Base-by-base conservation (phyloP, 2,113 vertebrate species). In the Ochotona curzoniae region DNA sequence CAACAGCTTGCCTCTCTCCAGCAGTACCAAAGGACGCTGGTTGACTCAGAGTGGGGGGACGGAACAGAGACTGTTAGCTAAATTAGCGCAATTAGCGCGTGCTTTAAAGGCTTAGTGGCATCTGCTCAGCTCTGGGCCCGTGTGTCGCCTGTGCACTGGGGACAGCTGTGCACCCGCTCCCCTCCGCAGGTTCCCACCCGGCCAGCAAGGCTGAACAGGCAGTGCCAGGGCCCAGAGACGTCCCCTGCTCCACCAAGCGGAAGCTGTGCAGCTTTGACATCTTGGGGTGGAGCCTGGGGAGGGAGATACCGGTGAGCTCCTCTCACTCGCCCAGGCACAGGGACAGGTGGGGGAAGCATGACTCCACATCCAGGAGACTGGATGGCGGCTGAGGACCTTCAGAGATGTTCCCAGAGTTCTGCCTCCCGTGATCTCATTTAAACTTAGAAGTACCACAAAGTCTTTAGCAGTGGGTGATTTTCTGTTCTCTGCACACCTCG, bases 1-100 rank as follows among this genome's bases (percentile, higher is more conserved):
- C 98, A 98, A 98, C 98, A 98, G 98, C 98, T 98, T 98, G 98
- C 98, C 96, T 98, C 98, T 98, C 98, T 98, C 97, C 97, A 97
- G 98, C 97, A 97, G 97, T 97, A 98, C 98, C 97, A 97, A 95
- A 98, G 98, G 98, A 98, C 3, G 96, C 98, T 98, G 98, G 98
- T 98, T 98, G 98, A 98, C 98, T 97, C 97, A 92, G 98, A 97
- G 97, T 98, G 97, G 97, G 97, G 38, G 98, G 98, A 97, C 91
- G 95, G 97, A 98, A 98, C 98, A 98, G 98, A 98, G 98, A 98
- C 98, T 97, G 98, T 98, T 98, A 98, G 97, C 97, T 97, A 98
- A 98, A 98, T 98, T 98, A 98, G 98, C 67, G 91, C 98, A 98
- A 98, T 98, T 98, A 98, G 97, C 96, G 96, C 2, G 2, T 79